Evolutionary conservation across 2,888 invertebrate species (phyloP).

Genomic region (Tenodera sinensis): DNA sequence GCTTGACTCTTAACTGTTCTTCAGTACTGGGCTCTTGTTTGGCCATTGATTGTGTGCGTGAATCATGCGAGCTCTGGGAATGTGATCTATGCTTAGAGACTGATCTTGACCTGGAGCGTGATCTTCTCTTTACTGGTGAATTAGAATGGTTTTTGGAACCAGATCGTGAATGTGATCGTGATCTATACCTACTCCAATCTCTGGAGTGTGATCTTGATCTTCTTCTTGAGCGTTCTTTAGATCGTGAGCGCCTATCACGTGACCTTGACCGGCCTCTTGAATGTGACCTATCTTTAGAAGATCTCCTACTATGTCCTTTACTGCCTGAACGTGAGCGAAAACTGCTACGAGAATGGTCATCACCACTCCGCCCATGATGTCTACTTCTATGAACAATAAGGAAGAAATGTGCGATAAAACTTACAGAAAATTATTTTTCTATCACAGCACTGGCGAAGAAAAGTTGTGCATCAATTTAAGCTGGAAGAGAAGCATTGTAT

Average conservation of each 20-base stretch:
- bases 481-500: too few species aligned
- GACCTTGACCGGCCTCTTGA: slow-evolving; percentile 12
- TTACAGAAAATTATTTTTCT: too few species aligned
- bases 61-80: background rate
- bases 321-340: slow-evolving; percentile 24
- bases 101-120: background rate
- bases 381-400: background rate
- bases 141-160: slow-evolving; percentile 13
- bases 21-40: slow-evolving; percentile 22
- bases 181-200: background rate
- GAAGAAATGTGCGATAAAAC: background rate
- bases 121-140: background rate
- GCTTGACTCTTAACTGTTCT: slow-evolving; percentile 27
- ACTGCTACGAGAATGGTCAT: slow-evolving; percentile 6
- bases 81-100: slow-evolving; percentile 16
- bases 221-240: background rate
- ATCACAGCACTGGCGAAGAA: too few species aligned
- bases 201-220: background rate
- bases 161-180: background rate
- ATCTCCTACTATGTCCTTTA: slow-evolving; percentile 11
- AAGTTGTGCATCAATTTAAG: too few species aligned
- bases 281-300: slow-evolving; percentile 18
- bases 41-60: background rate
- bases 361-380: background rate
- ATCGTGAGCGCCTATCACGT: background rate